Percentiles rank a stretch among this genome's conserved stretches.
Conservation (phyloP, 2,113 vertebrate species). For the Caranx ignobilis region DNA sequence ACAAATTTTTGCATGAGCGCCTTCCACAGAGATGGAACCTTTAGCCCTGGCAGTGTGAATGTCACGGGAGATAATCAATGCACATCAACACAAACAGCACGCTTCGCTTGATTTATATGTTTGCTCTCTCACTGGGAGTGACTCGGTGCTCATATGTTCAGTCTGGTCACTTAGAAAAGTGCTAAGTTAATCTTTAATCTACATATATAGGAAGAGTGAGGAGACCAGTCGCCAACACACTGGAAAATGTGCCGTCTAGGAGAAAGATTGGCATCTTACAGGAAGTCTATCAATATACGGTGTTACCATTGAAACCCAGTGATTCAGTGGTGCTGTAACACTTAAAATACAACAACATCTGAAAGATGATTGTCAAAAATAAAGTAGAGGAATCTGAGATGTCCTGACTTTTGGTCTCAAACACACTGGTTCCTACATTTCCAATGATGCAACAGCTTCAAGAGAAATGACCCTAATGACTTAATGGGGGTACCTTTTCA, state of each 20-base stretch:
- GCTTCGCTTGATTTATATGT: slow-evolving; percentile 13
- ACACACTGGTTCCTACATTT: background rate
- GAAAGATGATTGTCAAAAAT: background rate
- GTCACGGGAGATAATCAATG: slow-evolving; percentile 15
- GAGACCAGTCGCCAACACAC: background rate
- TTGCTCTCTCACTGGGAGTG: slow-evolving; percentile 8
- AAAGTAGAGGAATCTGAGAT: background rate
- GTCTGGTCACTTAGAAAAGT: slow-evolving; percentile 15
- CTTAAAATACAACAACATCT: background rate
- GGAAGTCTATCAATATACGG: background rate
- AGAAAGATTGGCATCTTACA: too few species aligned
- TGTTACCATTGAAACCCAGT: background rate
- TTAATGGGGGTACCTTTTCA: too few species aligned
- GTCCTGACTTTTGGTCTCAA: background rate
- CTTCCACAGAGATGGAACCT: background rate
- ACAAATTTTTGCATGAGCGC: background rate
- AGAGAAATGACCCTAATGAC: too few species aligned
- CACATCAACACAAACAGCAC: background rate
- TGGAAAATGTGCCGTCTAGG: background rate
- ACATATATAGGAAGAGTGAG: background rate
- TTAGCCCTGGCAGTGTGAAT: background rate
- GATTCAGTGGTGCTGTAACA: background rate
- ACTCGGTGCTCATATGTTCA: background rate
- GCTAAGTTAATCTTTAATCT: slow-evolving; percentile 14
- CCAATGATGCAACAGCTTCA: background rate